These are phyloP conservation scores for Drosophila navojoa DNA, from an alignment of 1,140 invertebrate species.

Conservation along the genomic window DNA sequence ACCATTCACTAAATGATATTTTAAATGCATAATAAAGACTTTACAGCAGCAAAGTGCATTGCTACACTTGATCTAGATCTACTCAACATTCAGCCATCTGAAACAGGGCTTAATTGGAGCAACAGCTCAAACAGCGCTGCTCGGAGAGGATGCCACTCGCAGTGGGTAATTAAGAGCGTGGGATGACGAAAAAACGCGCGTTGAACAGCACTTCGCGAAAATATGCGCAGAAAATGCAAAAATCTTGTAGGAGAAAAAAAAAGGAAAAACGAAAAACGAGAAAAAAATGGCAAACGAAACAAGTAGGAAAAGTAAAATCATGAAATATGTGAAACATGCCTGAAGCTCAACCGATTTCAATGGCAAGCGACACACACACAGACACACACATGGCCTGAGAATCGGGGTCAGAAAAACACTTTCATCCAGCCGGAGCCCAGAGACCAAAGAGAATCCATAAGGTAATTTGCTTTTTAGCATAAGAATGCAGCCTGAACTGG, in stretches of 20 bases:
- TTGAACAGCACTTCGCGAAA: slow-evolving; percentile 34
- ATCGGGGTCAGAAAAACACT: slow-evolving; percentile 62
- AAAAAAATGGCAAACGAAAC: background rate
- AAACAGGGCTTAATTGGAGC: slow-evolving; percentile 21
- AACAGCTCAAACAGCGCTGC: background rate
- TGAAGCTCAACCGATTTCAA: slow-evolving; percentile 38
- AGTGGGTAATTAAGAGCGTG: slow-evolving; percentile 59
- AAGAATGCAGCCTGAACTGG: slow-evolving; percentile 40
- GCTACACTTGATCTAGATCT: background rate
- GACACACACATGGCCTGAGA: slow-evolving; percentile 24
- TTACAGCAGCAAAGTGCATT: too few species aligned
- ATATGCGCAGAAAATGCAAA: slow-evolving; percentile 53
- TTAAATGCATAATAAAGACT: too few species aligned
- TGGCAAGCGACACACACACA: slow-evolving; percentile 27
- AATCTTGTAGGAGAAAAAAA: slow-evolving; percentile 24
- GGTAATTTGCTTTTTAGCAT: slow-evolving; percentile 49
- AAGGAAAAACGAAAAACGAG: slow-evolving; percentile 1
- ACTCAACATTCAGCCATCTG: background rate
- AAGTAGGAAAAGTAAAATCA: slow-evolving; percentile 48
- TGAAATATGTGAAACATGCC: slow-evolving; percentile 62
- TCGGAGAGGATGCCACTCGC: slow-evolving; percentile 35
- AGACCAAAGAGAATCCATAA: slow-evolving; percentile 21
- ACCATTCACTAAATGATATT: too few species aligned
- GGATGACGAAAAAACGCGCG: slow-evolving; percentile 38
- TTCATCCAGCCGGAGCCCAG: slow-evolving; percentile 30